phyloP scores from a whole-genome alignment of 2,888 invertebrate genomes.

The Abrostola tripartita region DNA sequence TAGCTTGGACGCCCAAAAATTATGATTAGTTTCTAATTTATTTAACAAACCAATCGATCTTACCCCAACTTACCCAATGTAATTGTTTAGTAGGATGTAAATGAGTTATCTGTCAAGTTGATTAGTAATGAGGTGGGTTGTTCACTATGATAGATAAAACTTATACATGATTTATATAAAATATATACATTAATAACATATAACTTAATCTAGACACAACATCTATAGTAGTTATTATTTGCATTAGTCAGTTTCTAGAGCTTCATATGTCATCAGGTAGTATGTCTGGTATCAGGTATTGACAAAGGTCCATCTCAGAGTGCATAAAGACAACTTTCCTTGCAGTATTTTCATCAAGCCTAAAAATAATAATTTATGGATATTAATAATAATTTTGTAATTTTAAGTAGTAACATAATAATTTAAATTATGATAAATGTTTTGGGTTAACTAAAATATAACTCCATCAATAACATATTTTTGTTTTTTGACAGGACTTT shows the following conservation, averaged over 20 bases:
- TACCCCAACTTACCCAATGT: too few species aligned
- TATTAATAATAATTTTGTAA: background rate
- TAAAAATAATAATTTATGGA: slow-evolving; percentile 66
- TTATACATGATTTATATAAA: slow-evolving; percentile 20
- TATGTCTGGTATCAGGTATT: slow-evolving; percentile 93
- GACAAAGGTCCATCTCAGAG: slow-evolving; percentile 91
- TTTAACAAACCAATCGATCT: too few species aligned
- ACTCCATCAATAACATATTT: too few species aligned
- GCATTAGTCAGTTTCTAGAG: slow-evolving; percentile 39
- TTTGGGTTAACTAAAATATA: background rate
- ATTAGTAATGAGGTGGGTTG: background rate
- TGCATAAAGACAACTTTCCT: slow-evolving; percentile 92
- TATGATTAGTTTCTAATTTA: too few species aligned
- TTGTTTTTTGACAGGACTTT: too few species aligned
- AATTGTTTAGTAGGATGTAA: too few species aligned
- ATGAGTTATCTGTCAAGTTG: too few species aligned
- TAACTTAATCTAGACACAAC: slow-evolving; percentile 36
- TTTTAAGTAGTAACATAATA: background rate
- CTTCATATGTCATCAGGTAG: slow-evolving; percentile 90
- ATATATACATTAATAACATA: slow-evolving; percentile 34
- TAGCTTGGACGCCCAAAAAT: too few species aligned
- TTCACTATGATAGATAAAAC: slow-evolving; percentile 15
- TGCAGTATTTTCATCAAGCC: slow-evolving; percentile 93
- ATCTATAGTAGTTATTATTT: slow-evolving; percentile 37
- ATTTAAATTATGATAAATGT: too few species aligned